Base-by-base conservation (phyloP, 37 sponge, comb jelly and placozoan species). In the Theonella swinhoei region DNA sequence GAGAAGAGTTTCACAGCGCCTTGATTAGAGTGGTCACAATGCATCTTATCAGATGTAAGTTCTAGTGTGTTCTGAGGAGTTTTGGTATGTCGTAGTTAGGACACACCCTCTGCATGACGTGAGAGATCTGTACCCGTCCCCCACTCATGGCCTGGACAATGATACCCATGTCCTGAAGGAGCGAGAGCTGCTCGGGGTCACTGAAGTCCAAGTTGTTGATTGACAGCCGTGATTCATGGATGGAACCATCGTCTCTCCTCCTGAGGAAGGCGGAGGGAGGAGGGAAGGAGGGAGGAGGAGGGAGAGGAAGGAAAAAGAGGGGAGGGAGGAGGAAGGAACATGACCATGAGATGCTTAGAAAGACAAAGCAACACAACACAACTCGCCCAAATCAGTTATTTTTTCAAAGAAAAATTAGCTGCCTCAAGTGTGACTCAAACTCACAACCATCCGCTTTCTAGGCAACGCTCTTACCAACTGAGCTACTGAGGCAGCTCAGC, bases 141-240 rank as follows among this genome's bases (percentile, higher is more conserved):
- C 82, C 87, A 3, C 34, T 19, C 34, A 80, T 39, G 30, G 62
- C 25, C 59, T 85, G 42, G 7, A 91, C 68, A 33, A 85, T 29
- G 32, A 91, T 91, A 20, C 91, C 91, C 91, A 91, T 39, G 35
- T 85, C 82, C 19, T 33, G 69, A 9, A 91, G 67, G 29, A 61
- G 60, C 3, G 63, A 35, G 40, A 85, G 20, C 66, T 91, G 91
- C n/a, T 91, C 87, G 5, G 8, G 39, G 26, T 81, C 80, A 31
- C 60, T 76, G 47, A 91, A 81, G 75, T 91, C 87, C 34, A 91
- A 43, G 0, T 36, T 78, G 67, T 72, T 32, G 38, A 78, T 29
- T 3, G 42, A 32, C 75, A 89, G 75, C 4, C 79, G 72, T 41
- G 86, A 43, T 39, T 76, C 58, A 32, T 34, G 42, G 8, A 30